These are phyloP conservation scores for Pristionchus entomophagus DNA, from an alignment of 2,888 invertebrate genomes.

Conservation along the genomic window DNA sequence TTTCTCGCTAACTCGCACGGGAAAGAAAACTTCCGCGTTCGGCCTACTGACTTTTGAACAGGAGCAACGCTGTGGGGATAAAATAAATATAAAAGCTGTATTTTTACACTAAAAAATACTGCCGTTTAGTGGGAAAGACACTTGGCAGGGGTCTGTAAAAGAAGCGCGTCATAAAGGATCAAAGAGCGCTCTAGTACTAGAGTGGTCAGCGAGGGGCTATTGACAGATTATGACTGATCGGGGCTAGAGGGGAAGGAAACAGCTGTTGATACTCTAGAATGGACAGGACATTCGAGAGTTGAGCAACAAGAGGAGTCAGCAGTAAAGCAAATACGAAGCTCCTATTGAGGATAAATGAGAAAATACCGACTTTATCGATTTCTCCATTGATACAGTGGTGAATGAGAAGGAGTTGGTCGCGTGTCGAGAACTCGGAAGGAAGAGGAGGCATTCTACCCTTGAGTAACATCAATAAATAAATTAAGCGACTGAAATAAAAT, in stretches of 20 bases:
- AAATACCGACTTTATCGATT: not conserved
- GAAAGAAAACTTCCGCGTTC: conserved; percentile 8
- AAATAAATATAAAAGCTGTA: not conserved
- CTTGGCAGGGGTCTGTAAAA: not conserved
- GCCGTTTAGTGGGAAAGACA: not conserved
- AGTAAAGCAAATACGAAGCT: not conserved
- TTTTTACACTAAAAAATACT: too few relatives aligned
- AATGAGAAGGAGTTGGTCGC: conserved; percentile 4
- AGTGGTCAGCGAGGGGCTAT: conserved; percentile 18
- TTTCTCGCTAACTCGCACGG: not conserved
- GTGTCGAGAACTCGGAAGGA: not conserved
- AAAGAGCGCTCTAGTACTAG: conserved; percentile 16
- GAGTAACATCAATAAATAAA: not conserved
- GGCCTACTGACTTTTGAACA: not conserved
- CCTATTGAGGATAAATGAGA: too few relatives aligned
- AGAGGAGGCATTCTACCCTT: not conserved
- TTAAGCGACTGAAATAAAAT: not conserved
- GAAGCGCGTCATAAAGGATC: conserved; percentile 2
- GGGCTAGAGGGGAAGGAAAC: not conserved
- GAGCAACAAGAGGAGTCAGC: not conserved
- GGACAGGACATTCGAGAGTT: not conserved
- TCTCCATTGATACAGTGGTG: not conserved
- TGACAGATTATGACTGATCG: conserved; percentile 32
- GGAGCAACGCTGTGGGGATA: not conserved
- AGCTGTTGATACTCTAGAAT: not conserved